Conservation (phyloP, 1,140 invertebrate species). For the Mactra quadrangularis region DNA sequence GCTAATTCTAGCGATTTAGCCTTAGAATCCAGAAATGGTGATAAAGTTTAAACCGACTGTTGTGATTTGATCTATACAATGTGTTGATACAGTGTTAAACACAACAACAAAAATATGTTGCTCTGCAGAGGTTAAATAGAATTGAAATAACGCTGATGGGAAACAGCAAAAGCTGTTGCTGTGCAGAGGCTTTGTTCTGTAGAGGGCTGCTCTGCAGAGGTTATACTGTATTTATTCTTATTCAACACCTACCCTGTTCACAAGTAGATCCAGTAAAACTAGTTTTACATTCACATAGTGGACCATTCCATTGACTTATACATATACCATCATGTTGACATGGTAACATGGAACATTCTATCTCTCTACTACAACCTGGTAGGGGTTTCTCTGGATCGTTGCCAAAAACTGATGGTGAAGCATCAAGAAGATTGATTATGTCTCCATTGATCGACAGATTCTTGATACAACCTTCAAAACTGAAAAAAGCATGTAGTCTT, state of each 20-base stretch:
- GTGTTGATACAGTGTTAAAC: no score
- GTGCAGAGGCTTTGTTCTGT: no score
- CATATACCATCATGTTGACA: slow-evolving; percentile 71
- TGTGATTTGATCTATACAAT: background rate
- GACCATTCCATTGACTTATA: slow-evolving; percentile 63
- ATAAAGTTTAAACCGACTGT: background rate
- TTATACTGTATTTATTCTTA: no score
- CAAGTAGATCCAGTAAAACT: slow-evolving; percentile 71
- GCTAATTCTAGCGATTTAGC: no score
- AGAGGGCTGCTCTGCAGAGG: no score
- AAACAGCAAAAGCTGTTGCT: no score
- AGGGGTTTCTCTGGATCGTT: slow-evolving; percentile 71
- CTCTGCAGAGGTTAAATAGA: no score
- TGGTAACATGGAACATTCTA: slow-evolving; percentile 58
- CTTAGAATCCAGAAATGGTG: background rate
- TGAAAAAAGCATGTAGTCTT: slow-evolving; percentile 45
- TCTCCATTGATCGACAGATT: slow-evolving; percentile 69
- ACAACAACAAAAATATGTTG: no score
- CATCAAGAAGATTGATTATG: slow-evolving; percentile 61
- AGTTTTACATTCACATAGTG: slow-evolving; percentile 64
- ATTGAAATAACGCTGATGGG: no score
- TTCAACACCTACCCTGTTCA: slow-evolving; percentile 66
- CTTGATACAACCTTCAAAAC: slow-evolving; percentile 73
- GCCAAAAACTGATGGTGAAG: slow-evolving; percentile 63
- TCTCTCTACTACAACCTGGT: slow-evolving; percentile 73